Evolutionary conservation across 2,113 vertebrate species (phyloP).

Genomic region (Lichenostomus cassidix): DNA sequence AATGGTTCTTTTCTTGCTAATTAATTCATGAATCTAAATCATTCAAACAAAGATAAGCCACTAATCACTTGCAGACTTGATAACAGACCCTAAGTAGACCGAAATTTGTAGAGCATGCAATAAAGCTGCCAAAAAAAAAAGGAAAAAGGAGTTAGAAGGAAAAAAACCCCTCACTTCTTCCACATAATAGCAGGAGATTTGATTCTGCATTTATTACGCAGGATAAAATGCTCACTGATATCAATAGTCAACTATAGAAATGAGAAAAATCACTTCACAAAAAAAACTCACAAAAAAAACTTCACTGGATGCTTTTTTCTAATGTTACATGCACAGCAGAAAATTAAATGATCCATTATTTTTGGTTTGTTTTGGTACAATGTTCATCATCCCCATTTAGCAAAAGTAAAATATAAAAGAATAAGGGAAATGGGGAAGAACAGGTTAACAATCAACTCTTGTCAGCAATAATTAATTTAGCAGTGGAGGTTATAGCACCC

Average conservation of each 20-base stretch:
- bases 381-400: neutral
- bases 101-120: neutral
- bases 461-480: neutral
- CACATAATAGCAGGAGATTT: neutral
- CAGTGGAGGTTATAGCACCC: neutral
- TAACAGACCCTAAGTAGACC: neutral
- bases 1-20: constrained; percentile 17
- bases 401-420: neutral
- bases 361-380: neutral
- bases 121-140: neutral
- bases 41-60: constrained; percentile 29
- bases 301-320: neutral
- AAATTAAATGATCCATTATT: neutral
- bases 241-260: neutral
- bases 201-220: neutral
- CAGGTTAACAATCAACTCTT: neutral
- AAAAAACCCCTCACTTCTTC: neutral
- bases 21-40: constrained; percentile 44
- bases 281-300: too few relatives aligned
- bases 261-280: neutral
- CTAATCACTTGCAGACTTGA: neutral
- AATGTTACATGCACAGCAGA: neutral
- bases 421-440: neutral
- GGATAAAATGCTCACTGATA: neutral
- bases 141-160: neutral